Conservation (phyloP, 53 echinoderm and acorn worm species). For the Pentamera pediparva region DNA sequence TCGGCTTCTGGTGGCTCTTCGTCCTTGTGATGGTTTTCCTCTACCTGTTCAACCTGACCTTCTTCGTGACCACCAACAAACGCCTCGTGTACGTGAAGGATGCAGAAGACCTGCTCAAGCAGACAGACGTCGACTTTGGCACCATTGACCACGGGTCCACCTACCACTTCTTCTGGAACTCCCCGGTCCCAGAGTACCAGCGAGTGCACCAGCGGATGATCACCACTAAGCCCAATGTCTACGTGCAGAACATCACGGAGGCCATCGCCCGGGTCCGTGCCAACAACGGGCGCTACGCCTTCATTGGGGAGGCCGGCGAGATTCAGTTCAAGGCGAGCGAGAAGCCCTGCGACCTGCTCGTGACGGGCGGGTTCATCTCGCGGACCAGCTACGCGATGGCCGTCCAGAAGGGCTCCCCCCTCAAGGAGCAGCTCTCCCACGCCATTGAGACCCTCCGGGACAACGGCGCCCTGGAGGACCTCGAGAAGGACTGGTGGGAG, state of each 20-base stretch:
- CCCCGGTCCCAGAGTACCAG: slow-evolving; percentile 76
- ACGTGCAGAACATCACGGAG: slow-evolving; percentile 45
- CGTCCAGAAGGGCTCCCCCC: slow-evolving; percentile 77
- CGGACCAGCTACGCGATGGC: slow-evolving; percentile 91
- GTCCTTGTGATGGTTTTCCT: slow-evolving; percentile 91
- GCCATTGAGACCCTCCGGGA: slow-evolving; percentile 94
- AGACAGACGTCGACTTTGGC: slow-evolving; percentile 81
- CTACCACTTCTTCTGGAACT: slow-evolving; percentile 83
- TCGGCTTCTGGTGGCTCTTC: slow-evolving; percentile 97
- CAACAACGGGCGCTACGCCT: slow-evolving; percentile 72
- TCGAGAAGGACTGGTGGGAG: slow-evolving; percentile 96
- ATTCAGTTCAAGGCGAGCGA: slow-evolving; percentile 73
- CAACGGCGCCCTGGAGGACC: slow-evolving; percentile 77
- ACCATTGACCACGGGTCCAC: slow-evolving; percentile 79
- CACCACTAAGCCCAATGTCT: slow-evolving; percentile 57
- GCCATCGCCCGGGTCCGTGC: slow-evolving; percentile 68
- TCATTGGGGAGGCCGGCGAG: slow-evolving; percentile 82
- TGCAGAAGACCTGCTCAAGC: slow-evolving; percentile 64
- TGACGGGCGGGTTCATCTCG: slow-evolving; percentile 69
- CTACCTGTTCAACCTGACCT: slow-evolving; percentile 83
- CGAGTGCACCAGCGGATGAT: slow-evolving; percentile 87
- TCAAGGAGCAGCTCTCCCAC: slow-evolving; percentile 65
- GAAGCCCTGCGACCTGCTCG: slow-evolving; percentile 70
- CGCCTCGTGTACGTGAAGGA: slow-evolving; percentile 58
- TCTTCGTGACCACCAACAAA: slow-evolving; percentile 85